A percentile compares a stretch with the other conserved stretches of the same genome.
phyloP scores from a whole-genome alignment of 2,113 vertebrate species.

The Perca schrenkii region DNA sequence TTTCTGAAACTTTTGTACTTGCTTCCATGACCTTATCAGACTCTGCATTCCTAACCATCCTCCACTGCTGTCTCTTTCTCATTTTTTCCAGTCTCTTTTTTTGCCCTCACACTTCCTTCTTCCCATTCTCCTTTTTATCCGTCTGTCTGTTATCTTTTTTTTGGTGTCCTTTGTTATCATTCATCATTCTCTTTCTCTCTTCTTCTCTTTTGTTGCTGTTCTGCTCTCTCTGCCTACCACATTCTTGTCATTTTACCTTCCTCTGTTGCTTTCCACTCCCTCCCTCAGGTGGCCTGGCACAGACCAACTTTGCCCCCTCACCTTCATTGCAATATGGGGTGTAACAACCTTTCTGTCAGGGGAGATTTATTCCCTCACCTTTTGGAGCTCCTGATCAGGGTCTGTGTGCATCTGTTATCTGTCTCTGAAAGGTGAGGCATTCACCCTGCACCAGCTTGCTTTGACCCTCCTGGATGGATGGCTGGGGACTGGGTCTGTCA shows the following conservation, averaged over 20 bases:
- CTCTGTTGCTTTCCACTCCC: slow-evolving; percentile 20
- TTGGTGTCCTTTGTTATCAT: slow-evolving; percentile 13
- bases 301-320: slow-evolving; percentile 51
- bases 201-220: neutral
- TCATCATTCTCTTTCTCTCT: slow-evolving; percentile 20
- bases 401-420: slow-evolving; percentile 71
- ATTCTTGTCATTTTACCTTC: slow-evolving; percentile 37
- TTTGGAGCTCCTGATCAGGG: slow-evolving; percentile 68
- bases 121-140: slow-evolving; percentile 28
- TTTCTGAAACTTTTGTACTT: slow-evolving; percentile 23
- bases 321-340: slow-evolving; percentile 47
- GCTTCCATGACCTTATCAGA: slow-evolving; percentile 42
- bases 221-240: slow-evolving; percentile 14
- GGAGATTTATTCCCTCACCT: slow-evolving; percentile 74
- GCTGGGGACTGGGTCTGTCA: slow-evolving; percentile 59
- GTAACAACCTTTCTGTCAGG: slow-evolving; percentile 62
- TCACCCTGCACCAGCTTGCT: slow-evolving; percentile 32
- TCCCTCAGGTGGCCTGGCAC: slow-evolving; percentile 35
- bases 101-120: slow-evolving; percentile 16
- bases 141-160: slow-evolving; percentile 28
- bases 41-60: slow-evolving; percentile 8
- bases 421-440: slow-evolving; percentile 65
- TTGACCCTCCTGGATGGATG: slow-evolving; percentile 50
- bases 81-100: slow-evolving; percentile 2
- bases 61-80: neutral